Conservation (phyloP, 2,888 invertebrate species). For the Cryptus viduatorius region DNA sequence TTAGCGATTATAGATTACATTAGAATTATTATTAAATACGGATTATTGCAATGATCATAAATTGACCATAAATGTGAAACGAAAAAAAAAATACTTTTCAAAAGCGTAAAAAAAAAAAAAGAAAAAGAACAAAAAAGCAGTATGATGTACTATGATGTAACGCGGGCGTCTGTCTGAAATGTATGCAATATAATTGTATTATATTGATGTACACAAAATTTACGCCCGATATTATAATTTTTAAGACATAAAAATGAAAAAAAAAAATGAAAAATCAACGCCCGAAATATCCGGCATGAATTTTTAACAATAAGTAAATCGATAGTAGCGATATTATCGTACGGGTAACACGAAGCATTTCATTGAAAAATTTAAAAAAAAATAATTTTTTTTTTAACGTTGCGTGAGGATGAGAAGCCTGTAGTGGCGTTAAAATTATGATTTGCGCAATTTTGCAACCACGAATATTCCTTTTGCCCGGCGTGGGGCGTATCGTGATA, state of each 20-base stretch:
- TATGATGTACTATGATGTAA: conserved; percentile 54
- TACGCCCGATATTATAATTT: conserved; percentile 52
- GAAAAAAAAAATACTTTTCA: conserved; percentile 39
- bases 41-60: conserved; percentile 62
- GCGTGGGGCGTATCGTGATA: conserved; percentile 69
- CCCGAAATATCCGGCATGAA: conserved; percentile 44
- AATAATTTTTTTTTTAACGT: conserved; percentile 6
- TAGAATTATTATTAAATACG: conserved; percentile 58
- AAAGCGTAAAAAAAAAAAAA: not conserved
- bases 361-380: conserved; percentile 66
- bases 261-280: conserved; percentile 19
- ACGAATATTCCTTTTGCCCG: conserved; percentile 65
- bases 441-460: conserved; percentile 58
- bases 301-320: conserved; percentile 61
- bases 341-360: conserved; percentile 71
- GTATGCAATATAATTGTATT: conserved; percentile 67
- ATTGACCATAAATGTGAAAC: conserved; percentile 58
- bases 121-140: conserved; percentile 11
- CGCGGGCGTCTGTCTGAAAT: conserved; percentile 59
- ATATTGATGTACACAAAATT: conserved; percentile 56
- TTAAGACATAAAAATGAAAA: conserved; percentile 17
- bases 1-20: conserved; percentile 70
- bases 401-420: conserved; percentile 29
- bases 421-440: conserved; percentile 38
- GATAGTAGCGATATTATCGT: conserved; percentile 43